These are phyloP conservation scores for Antrozous pallidus DNA, from an alignment of 2,797 vertebrate genomes.

Conservation along the genomic window DNA sequence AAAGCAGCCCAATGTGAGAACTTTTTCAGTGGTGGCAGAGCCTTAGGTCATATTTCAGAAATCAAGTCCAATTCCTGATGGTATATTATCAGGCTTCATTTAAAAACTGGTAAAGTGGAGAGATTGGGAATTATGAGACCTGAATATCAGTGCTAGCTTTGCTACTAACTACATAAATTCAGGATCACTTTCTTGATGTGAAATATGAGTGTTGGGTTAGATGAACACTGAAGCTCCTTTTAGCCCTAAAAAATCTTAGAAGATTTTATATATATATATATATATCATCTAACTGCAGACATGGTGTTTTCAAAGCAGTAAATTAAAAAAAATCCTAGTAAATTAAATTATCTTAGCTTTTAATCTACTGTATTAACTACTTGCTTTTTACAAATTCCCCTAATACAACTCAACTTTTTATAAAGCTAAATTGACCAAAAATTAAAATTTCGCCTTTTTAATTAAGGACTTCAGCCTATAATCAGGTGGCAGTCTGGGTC, in stretches of 20 bases:
- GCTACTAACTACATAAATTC: constrained; percentile 1
- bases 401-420: constrained; percentile 30
- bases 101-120: not conserved
- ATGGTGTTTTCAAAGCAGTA: not conserved
- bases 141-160: constrained; percentile 13
- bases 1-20: not conserved
- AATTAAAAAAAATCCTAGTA: not conserved
- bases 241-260: not conserved
- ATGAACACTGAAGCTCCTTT: constrained; percentile 21
- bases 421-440: constrained; percentile 49
- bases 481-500: constrained; percentile 94
- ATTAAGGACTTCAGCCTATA: constrained; percentile 93
- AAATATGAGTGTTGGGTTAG: not conserved
- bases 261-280: too few relatives aligned
- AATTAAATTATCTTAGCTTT: not conserved
- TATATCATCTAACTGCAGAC: not conserved
- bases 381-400: constrained; percentile 14
- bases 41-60: constrained; percentile 35
- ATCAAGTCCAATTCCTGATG: not conserved
- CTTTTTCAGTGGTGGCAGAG: constrained; percentile 9
- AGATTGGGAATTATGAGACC: not conserved
- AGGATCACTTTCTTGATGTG: constrained; percentile 6
- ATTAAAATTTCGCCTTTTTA: constrained; percentile 89
- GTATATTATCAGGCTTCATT: not conserved
- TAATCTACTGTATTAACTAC: not conserved